Evolutionary conservation across 2,888 invertebrate species (phyloP).

Genomic region (Nipponacmea schrenckii): DNA sequence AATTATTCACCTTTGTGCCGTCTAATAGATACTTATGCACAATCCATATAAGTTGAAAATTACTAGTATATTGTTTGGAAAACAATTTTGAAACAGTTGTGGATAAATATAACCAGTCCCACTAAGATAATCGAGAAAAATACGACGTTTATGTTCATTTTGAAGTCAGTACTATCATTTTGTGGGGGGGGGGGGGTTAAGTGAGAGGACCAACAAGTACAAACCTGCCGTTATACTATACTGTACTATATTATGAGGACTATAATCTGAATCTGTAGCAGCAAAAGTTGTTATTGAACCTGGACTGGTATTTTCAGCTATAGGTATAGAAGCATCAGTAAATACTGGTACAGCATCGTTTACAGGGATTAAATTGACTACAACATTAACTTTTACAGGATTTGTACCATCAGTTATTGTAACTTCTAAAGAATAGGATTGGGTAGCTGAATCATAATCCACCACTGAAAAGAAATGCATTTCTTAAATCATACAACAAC

Average conservation of each 20-base stretch:
- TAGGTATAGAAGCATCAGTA: slow-evolving; percentile 19
- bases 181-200: too few species aligned
- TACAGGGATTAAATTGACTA: slow-evolving; percentile 41
- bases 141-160: too few species aligned
- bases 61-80: too few species aligned
- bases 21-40: too few species aligned
- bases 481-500: too few species aligned
- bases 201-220: not conserved
- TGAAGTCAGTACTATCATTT: too few species aligned
- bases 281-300: slow-evolving; percentile 32
- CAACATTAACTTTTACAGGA: slow-evolving; percentile 34
- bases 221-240: slow-evolving; percentile 41
- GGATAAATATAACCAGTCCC: too few species aligned
- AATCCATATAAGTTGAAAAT: too few species aligned
- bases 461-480: slow-evolving; percentile 35
- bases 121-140: too few species aligned
- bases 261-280: slow-evolving; percentile 42
- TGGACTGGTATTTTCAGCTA: slow-evolving; percentile 33
- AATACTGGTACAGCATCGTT: slow-evolving; percentile 53
- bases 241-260: slow-evolving; percentile 34
- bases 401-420: slow-evolving; percentile 41
- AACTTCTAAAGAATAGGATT: slow-evolving; percentile 39
- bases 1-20: too few species aligned
- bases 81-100: too few species aligned
- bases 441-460: slow-evolving; percentile 48